Evolutionary conservation across 2,797 vertebrate species (phyloP).

Genomic region (Epinephelus coioides): DNA sequence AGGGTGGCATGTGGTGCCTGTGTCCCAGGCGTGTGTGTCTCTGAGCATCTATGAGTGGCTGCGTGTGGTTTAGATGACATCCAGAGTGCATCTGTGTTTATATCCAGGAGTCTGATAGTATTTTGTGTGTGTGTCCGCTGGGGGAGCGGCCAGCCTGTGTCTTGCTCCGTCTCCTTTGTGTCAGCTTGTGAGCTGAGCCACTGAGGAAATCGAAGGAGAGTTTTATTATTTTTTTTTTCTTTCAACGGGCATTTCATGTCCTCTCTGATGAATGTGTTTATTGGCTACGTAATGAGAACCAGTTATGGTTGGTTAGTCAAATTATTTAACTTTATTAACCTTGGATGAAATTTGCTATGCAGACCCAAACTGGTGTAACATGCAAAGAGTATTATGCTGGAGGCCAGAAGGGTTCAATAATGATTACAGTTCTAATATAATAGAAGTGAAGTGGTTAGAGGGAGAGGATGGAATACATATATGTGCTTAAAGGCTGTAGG

Average conservation of each 20-base stretch:
- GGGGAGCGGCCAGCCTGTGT: constrained; percentile 23
- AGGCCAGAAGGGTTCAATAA: constrained; percentile 89
- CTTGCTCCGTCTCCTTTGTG: constrained; percentile 43
- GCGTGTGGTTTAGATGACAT: constrained; percentile 72
- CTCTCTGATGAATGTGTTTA: constrained; percentile 95
- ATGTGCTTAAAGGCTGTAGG: constrained; percentile 79
- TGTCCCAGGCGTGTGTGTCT: constrained; percentile 50
- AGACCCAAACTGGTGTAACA: constrained; percentile 89
- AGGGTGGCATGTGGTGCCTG: constrained; percentile 74
- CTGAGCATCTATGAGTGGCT: constrained; percentile 66
- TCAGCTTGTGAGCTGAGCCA: constrained; percentile 55
- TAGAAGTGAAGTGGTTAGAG: constrained; percentile 72
- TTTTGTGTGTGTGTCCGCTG: constrained; percentile 23
- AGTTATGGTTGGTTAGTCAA: constrained; percentile 94
- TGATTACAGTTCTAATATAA: constrained; percentile 89
- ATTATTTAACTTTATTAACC: constrained; percentile 97
- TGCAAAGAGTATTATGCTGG: constrained; percentile 88
- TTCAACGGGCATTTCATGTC: constrained; percentile 84
- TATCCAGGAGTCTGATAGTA: constrained; percentile 50
- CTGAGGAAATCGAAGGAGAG: constrained; percentile 83
- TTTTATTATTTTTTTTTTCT: constrained; percentile 79
- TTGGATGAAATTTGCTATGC: constrained; percentile 92
- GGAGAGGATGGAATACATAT: constrained; percentile 79
- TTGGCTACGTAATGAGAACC: constrained; percentile 92
- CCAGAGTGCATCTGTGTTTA: constrained; percentile 68